These are phyloP conservation scores for Cromileptes altivelis DNA, from an alignment of 2,113 vertebrate species.

Conservation along the genomic window DNA sequence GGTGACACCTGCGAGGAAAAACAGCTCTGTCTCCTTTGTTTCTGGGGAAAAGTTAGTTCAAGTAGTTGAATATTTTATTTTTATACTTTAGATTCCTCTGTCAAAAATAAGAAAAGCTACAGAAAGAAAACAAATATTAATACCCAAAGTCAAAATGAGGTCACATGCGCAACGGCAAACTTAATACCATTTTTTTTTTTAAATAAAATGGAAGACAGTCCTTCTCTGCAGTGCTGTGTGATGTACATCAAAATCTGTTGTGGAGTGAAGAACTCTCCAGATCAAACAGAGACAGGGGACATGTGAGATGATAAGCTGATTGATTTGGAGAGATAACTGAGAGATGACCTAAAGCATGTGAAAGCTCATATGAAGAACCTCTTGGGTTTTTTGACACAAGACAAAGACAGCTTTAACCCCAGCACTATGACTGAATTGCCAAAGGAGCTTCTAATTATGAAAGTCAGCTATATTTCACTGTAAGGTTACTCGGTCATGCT, in stretches of 20 bases:
- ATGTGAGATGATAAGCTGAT: conserved; percentile 68
- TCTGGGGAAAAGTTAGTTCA: conserved; percentile 4
- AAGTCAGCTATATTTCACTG: too few species aligned
- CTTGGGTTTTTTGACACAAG: too few species aligned
- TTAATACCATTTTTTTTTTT: background rate
- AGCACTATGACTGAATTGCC: too few species aligned
- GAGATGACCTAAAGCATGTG: conserved; percentile 62
- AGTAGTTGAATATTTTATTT: conserved; percentile 14
- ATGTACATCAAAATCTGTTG: conserved; percentile 39
- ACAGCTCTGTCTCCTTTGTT: conserved; percentile 24
- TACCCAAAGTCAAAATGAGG: conserved; percentile 35
- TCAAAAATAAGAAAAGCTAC: background rate
- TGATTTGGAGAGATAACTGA: conserved; percentile 71
- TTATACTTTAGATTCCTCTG: background rate
- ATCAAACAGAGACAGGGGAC: conserved; percentile 35
- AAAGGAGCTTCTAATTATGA: too few species aligned
- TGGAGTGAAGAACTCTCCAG: conserved; percentile 43
- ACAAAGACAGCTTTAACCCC: too few species aligned
- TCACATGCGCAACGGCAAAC: background rate
- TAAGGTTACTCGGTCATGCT: too few species aligned
- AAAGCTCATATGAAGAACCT: conserved; percentile 21
- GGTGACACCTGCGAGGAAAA: conserved; percentile 63
- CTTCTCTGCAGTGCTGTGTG: background rate
- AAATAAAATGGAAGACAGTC: background rate
- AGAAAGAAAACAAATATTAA: conserved; percentile 13